These are phyloP conservation scores for Rhinoraja longicauda DNA, from an alignment of 2,797 vertebrate genomes.

Conservation along the genomic window DNA sequence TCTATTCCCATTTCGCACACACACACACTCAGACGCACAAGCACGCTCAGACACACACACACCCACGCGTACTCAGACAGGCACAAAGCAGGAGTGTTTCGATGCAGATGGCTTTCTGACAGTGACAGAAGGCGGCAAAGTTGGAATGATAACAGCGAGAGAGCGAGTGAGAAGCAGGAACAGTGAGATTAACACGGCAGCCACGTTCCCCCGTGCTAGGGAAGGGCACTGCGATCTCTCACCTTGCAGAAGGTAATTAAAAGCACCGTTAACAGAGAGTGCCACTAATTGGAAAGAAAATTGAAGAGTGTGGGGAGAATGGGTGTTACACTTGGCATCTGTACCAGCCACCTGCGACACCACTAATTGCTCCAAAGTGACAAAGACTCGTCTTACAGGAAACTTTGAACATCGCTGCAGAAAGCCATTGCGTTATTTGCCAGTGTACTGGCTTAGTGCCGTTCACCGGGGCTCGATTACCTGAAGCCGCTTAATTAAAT, in stretches of 20 bases:
- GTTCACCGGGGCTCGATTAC: not conserved
- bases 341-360: constrained; percentile 41
- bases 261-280: constrained; percentile 47
- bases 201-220: constrained; percentile 42
- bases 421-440: not conserved
- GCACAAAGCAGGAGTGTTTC: not conserved
- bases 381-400: not conserved
- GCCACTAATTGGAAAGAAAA: constrained; percentile 50
- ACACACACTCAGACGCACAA: not conserved
- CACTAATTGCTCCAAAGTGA: constrained; percentile 41
- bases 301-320: constrained; percentile 43
- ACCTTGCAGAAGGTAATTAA: constrained; percentile 50
- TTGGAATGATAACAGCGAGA: not conserved
- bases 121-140: not conserved
- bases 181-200: not conserved
- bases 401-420: not conserved
- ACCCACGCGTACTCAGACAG: not conserved
- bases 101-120: not conserved
- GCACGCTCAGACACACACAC: not conserved
- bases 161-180: not conserved
- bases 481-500: not conserved
- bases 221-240: constrained; percentile 43
- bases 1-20: not conserved
- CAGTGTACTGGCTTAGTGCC: not conserved
- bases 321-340: constrained; percentile 45